Evolutionary conservation across 2,888 invertebrate genomes (phyloP).

Genomic region (Drosophila flavopinicola): DNA sequence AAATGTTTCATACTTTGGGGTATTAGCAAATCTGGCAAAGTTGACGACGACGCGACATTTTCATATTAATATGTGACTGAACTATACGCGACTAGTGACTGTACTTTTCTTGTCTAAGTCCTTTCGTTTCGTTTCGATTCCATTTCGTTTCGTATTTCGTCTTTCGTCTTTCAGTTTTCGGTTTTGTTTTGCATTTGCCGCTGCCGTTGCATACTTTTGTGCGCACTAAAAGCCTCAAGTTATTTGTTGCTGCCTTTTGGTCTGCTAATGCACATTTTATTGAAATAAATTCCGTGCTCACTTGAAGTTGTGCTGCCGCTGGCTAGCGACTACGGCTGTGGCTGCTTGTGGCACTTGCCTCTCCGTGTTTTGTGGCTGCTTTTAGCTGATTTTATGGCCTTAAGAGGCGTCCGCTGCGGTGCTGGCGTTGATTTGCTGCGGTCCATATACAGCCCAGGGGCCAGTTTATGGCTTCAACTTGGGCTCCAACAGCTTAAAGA

Average conservation of each 20-base stretch:
- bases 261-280: slow-evolving; percentile 77
- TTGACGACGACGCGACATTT: slow-evolving; percentile 35
- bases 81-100: slow-evolving; percentile 24
- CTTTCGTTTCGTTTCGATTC: slow-evolving; percentile 27
- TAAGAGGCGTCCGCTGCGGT: slow-evolving; percentile 69
- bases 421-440: slow-evolving; percentile 74
- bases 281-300: slow-evolving; percentile 78
- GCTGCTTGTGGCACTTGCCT: slow-evolving; percentile 55
- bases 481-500: slow-evolving; percentile 54
- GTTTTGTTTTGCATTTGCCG: slow-evolving; percentile 61
- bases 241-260: slow-evolving; percentile 74
- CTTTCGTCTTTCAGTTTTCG: too few species aligned
- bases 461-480: slow-evolving; percentile 69
- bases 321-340: slow-evolving; percentile 13
- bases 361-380: slow-evolving; percentile 72
- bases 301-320: slow-evolving; percentile 41
- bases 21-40: slow-evolving; percentile 75
- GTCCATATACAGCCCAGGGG: slow-evolving; percentile 68
- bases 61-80: slow-evolving; percentile 59
- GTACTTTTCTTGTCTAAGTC: slow-evolving; percentile 32
- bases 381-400: slow-evolving; percentile 78
- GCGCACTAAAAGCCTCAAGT: slow-evolving; percentile 74
- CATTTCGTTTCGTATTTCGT: slow-evolving; percentile 10
- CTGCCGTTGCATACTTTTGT: slow-evolving; percentile 52
- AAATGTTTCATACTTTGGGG: slow-evolving; percentile 80